Evolutionary conservation across 2,888 invertebrate species (phyloP).

Genomic region (Acronicta psi): DNA sequence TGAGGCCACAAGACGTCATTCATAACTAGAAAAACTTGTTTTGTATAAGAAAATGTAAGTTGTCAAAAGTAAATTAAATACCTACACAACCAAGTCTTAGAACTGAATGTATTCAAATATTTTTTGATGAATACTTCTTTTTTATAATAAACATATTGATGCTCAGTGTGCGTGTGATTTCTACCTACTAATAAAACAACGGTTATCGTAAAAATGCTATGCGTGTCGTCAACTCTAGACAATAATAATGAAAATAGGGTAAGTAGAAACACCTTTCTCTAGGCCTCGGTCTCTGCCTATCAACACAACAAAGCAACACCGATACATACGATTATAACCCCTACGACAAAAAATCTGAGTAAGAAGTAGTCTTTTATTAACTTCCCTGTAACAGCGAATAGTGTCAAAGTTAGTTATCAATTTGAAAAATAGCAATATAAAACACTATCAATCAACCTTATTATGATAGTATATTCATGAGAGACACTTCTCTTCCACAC

Average conservation of each 20-base stretch:
- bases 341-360: too few species aligned
- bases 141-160: neutral
- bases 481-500: conserved; percentile 15
- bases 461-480: neutral
- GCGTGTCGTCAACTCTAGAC: neutral
- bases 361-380: too few species aligned
- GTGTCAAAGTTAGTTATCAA: too few species aligned
- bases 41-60: neutral
- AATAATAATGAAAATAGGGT: neutral
- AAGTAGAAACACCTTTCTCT: neutral
- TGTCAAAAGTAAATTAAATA: neutral
- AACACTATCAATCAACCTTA: too few species aligned
- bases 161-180: neutral
- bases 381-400: too few species aligned
- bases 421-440: too few species aligned
- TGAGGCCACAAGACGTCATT: neutral
- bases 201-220: neutral
- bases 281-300: neutral
- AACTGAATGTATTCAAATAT: neutral
- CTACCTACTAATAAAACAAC: neutral
- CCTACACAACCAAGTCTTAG: neutral
- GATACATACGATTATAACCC: too few species aligned
- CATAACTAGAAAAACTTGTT: conserved; percentile 1
- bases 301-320: too few species aligned
- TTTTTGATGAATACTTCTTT: neutral